A percentile compares a stretch with the other conserved stretches of the same genome.
Conservation (phyloP, 1,140 invertebrate species). For the Lanistes nyassanus region DNA sequence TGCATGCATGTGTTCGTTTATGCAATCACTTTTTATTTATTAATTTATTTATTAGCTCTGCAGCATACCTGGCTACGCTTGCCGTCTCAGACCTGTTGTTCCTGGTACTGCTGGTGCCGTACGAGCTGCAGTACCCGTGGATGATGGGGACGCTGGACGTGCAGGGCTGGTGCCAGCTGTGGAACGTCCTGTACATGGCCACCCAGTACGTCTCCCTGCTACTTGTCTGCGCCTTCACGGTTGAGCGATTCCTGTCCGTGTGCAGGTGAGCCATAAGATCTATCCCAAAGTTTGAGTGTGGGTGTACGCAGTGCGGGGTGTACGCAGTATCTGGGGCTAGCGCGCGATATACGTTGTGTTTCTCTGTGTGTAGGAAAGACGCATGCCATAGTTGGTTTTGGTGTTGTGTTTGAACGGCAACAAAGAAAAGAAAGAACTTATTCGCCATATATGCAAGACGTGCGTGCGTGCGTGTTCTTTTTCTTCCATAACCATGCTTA, state of each 20-base stretch:
- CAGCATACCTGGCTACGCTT: conserved; percentile 37
- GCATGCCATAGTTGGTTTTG: too few relatives aligned
- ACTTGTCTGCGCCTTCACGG: conserved; percentile 79
- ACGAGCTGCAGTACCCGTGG: conserved; percentile 44
- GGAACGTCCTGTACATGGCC: conserved; percentile 45
- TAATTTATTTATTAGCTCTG: conserved; percentile 28
- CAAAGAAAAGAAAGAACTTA: too few relatives aligned
- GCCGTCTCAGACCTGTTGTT: conserved; percentile 38
- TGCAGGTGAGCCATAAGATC: conserved; percentile 72
- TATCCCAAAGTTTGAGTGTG: too few relatives aligned
- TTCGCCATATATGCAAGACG: too few relatives aligned
- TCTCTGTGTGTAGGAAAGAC: too few relatives aligned
- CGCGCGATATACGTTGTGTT: too few relatives aligned
- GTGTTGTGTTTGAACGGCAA: too few relatives aligned
- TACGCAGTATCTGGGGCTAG: too few relatives aligned
- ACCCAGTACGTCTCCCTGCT: conserved; percentile 49
- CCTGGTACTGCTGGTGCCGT: conserved; percentile 40
- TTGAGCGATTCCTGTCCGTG: conserved; percentile 94
- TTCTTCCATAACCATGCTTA: too few relatives aligned
- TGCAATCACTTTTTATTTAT: not conserved
- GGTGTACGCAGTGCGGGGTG: too few relatives aligned
- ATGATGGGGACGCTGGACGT: conserved; percentile 33
- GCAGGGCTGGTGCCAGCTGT: conserved; percentile 38
- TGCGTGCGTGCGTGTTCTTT: too few relatives aligned
- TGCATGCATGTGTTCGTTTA: not conserved